Evolutionary conservation across 2,888 invertebrate species (phyloP), one percentile per base, ranked within the genome.

Genomic region (Fabriciana adippe): DNA sequence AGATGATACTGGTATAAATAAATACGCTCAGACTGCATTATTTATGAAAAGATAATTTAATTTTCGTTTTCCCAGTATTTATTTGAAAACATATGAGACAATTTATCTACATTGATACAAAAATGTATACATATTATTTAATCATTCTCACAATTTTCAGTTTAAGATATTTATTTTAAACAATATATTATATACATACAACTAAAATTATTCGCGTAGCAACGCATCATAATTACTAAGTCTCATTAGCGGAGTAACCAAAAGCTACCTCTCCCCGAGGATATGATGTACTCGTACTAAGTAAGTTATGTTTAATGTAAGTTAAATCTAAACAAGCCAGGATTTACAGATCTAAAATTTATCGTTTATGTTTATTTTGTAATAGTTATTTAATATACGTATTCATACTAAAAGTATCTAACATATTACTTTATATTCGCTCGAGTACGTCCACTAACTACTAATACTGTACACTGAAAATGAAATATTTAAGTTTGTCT

Each of bases 151-250:
- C 35, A 11, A 41, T 41, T 8, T 41, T 41, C 35, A 41, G 11
- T 41, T 8, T 35, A 35, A 8, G 8, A 35, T 35, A 35, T 8
- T 35, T 1, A 35, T 35, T 35, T 35, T 8, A 47, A 47, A 26
- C 47, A 57, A 57, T 57, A 15, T 35, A 26, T 57, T 13, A 21
- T 26, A 26, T 4, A 26, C 26, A 26, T 47, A 47, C 47, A 26
- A n/a, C 13, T 11, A n/a, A 47, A 26, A 57, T 26, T 26, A 26
- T 57, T 57, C n/a, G 5, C 18, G 26, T n/a, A 47, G 5, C 21
- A 56, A 6, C 14, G 13, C 18, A 26, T 45, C 6, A 45, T 5
- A n/a, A 47, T 48, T 81, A 83, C 83, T 88, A 59, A n/a, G 47
- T 48, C 13, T 59, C 47, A 59, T 59, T 59, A 59, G 59, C 47